Conservation (phyloP, 1,140 invertebrate genomes). For the Eufriesea mexicana region DNA sequence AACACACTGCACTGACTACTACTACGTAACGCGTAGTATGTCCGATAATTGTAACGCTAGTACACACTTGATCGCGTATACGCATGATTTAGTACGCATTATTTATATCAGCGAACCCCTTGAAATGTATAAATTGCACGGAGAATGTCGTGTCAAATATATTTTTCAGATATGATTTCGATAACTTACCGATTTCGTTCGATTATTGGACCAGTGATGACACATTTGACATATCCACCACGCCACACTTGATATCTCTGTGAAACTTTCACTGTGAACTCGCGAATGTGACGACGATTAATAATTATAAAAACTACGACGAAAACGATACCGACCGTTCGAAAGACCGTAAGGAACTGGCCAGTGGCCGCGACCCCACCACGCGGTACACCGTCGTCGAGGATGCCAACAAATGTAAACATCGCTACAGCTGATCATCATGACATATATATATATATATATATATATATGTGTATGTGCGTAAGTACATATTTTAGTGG, state of each 20-base stretch:
- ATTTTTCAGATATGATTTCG: too few species aligned
- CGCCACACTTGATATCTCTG: not conserved
- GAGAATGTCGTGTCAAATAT: too few species aligned
- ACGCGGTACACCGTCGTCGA: slow-evolving; percentile 53
- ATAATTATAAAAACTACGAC: slow-evolving; percentile 18
- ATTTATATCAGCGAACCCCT: not conserved
- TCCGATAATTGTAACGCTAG: not conserved
- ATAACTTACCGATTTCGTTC: slow-evolving; percentile 24
- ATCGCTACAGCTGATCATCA: slow-evolving; percentile 66
- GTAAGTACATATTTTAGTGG: slow-evolving; percentile 20
- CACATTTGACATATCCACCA: slow-evolving; percentile 21
- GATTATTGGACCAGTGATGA: slow-evolving; percentile 5
- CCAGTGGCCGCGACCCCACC: slow-evolving; percentile 67
- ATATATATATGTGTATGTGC: not conserved
- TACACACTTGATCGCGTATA: not conserved
- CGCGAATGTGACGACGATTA: not conserved
- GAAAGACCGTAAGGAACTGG: slow-evolving; percentile 68
- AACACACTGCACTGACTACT: not conserved
- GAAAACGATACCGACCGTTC: slow-evolving; percentile 36
- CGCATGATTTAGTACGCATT: too few species aligned
- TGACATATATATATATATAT: not conserved
- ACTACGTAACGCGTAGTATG: not conserved
- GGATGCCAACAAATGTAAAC: slow-evolving; percentile 69
- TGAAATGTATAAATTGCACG: too few species aligned
- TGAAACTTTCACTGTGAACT: slow-evolving; percentile 44